Base-by-base conservation (phyloP, 2,888 invertebrate species). In the Leptothorax acervorum region DNA sequence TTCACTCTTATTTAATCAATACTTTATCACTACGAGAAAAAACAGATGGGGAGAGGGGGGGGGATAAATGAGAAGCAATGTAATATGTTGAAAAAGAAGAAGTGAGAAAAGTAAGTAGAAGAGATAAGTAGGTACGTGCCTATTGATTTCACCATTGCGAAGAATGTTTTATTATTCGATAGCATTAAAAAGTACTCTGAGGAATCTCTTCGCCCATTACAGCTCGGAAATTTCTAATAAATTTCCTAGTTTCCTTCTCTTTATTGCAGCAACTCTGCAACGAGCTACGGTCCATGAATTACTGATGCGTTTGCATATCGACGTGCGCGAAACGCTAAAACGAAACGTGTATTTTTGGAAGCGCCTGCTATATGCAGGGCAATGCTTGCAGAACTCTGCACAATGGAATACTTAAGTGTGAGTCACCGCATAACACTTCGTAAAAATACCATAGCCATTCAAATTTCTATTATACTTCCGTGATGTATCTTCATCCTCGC, bases 281-380 rank as follows among this genome's bases (percentile, higher is more conserved):
- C 70, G 55, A 68, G 35, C 79, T 42, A 74, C 76, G 75, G n/a
- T 23, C 60, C 75, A 81, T 60, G 79, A 81, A 81, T 81, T 81
- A 81, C 76, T 51, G 60, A 81, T 81, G 79, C 57, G 60, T 81
- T 81, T 65, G 60, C 76, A 81, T 81, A 81, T 81, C 60, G 76
- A 81, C 60, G 74, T 74, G 79, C 74, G 74, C 75, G 48, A 75
- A 74, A 71, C 73, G 73, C 71, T 45, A 31, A 57, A 79, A 65
- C 75, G 76, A 60, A 60, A 75, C 35, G 76, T 39, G 60, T 81
- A 81, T 81, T 81, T 81, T 81, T 81, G 75, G 79, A 81, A 81
- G 48, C 74, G 73, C 31, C 78, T 35, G 78, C 78, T 73, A 79
- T 73, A 79, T 55, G 55, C 73, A 39, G n/a, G 35, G 53, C 53